Evolutionary conservation across 1,140 invertebrate species (phyloP), one percentile per base, ranked within the genome.

Genomic region (Coelopa frigida): DNA sequence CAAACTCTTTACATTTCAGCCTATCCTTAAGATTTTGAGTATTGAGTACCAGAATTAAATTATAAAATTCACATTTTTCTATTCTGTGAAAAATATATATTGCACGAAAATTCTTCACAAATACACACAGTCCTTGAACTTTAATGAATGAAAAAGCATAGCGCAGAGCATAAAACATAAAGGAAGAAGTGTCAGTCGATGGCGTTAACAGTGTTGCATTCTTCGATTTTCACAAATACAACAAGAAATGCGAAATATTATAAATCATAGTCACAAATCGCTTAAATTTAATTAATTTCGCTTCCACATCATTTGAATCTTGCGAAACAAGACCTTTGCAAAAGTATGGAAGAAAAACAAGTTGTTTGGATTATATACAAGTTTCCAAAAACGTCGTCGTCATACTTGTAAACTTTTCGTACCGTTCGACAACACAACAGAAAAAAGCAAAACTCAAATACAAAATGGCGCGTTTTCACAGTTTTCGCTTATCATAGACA

Each of bases 51-150:
- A 40, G 29, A 33, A 24, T 4, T 26, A 15, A 26, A n/a, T n/a
- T n/a, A n/a, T n/a, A n/a, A n/a, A n/a, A n/a, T n/a, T n/a, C n/a
- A n/a, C n/a, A n/a, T n/a, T n/a, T n/a, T n/a, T n/a, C n/a, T n/a
- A n/a, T n/a, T n/a, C n/a, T n/a, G 22, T 11, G 38, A 17, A 26
- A 10, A 14, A 26, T 12, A n/a, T 4, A 10, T 40, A 17, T 26
- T 40, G 20, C 29, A 26, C 24, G 22, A 41, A 41, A 42, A n/a
- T 29, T 42, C 27, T 42, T 42, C 40, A 29, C 24, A 17, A 42
- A 29, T 20, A 42, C 24, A 26, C 29, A n/a, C 24, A 44, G 31
- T 44, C 42, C 42, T 44, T 44, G 42, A 44, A 44, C 42, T 44
- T 44, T 35, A 27, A 44, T 44, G 42, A 44, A 44, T 44, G 42